These are phyloP conservation scores for Nowickia ferox DNA, from an alignment of 2,888 invertebrate genomes.

Conservation along the genomic window DNA sequence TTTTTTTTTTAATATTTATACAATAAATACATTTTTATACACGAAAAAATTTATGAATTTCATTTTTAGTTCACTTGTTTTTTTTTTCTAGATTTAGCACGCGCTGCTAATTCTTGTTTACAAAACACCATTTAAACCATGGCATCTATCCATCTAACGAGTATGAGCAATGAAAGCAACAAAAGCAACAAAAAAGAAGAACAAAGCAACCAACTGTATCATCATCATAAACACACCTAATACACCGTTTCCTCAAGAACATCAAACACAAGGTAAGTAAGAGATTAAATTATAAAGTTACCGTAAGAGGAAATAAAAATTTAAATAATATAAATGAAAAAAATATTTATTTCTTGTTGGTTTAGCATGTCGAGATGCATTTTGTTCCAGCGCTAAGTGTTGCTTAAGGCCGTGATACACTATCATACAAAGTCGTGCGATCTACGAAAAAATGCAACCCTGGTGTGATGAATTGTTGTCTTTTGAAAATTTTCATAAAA, in stretches of 20 bases:
- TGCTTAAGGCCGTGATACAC: too few species aligned
- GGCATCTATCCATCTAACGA: constrained; percentile 69
- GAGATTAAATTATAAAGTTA: too few species aligned
- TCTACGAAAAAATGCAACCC: too few species aligned
- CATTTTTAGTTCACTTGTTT: constrained; percentile 49
- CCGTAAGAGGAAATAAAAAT: too few species aligned
- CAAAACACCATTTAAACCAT: constrained; percentile 73
- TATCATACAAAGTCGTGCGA: too few species aligned
- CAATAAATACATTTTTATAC: constrained; percentile 52
- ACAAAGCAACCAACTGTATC: constrained; percentile 44
- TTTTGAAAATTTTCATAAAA: too few species aligned
- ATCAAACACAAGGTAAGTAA: neutral
- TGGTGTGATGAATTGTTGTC: too few species aligned
- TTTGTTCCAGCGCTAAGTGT: too few species aligned
- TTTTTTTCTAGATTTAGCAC: constrained; percentile 68
- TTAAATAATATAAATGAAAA: too few species aligned
- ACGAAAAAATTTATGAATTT: constrained; percentile 62
- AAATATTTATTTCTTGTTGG: too few species aligned
- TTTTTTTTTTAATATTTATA: constrained; percentile 4
- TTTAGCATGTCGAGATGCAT: too few species aligned
- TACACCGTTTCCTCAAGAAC: constrained; percentile 48
- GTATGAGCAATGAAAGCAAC: constrained; percentile 18
- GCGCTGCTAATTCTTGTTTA: constrained; percentile 73
- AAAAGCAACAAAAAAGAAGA: constrained; percentile 38
- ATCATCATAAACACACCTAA: constrained; percentile 42